Evolutionary conservation across 2,888 invertebrate species (phyloP), one percentile per base, ranked within the genome.

Genomic region (Drosophila mimica): DNA sequence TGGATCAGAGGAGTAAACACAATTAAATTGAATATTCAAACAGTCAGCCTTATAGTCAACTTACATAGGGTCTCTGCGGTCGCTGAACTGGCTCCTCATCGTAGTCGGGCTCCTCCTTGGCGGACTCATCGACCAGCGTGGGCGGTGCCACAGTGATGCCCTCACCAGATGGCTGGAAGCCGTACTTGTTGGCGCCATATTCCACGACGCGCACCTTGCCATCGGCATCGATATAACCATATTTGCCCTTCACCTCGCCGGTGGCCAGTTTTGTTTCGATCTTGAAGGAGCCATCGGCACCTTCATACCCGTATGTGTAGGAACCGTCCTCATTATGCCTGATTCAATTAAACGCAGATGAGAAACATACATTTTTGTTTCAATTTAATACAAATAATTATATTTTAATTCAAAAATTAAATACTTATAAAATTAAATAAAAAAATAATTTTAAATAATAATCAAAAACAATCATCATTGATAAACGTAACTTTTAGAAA

Each of bases 261-360:
- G 95, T 94, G 0, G 96, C 95, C 28, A 96, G 93, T 92, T 97
- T 97, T 13, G 97, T 97, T 93, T 97, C 98, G 89, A 97, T 97
- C 94, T 97, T 97, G 94, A 97, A 97, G 7, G 96, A 96, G 46
- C 97, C 98, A 91, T 98, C 98, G 36, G 95, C 97, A 4, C 96
- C 96, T 91, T 98, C 98, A 92, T 97, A 98, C 0, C 97, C 97
- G 89, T 97, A 98, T 0, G 98, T 98, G 93, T 98, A 98, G 0
- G 97, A 97, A 62, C 97, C 97, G 91, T 97, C 97, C 92, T 97
- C 97, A 88, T 97, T 97, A 94, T 97, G 97, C 92, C 97, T 96
- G 93, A 2, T n/a, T 30, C 5, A 48, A 48, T 48, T 48, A 25
- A 11, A 40, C 0, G 25, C 8, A 28, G 8, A 48, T 48, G 4